Percentiles rank a stretch among this genome's conserved stretches.
phyloP scores from a whole-genome alignment of 2,797 vertebrate genomes.

The Tokudaia tokunoshimensis region DNA sequence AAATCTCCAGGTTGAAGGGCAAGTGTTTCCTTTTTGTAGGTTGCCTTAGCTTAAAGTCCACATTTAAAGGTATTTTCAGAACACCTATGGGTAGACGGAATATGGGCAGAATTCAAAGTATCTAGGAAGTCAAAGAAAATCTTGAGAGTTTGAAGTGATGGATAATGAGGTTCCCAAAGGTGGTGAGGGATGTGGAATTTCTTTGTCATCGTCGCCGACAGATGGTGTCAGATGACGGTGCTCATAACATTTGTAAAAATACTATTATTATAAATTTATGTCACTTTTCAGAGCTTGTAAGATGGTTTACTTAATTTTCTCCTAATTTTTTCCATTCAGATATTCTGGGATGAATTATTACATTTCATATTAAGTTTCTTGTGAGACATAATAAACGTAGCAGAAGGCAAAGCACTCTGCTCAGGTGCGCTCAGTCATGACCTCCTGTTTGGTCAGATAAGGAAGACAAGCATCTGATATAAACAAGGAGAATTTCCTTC shows the following conservation, averaged over 20 bases:
- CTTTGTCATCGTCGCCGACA: not conserved
- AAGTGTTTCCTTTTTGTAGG: not conserved
- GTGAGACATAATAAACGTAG: not conserved
- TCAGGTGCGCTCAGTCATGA: not conserved
- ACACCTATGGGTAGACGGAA: not conserved
- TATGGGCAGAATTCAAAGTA: slow-evolving; percentile 23
- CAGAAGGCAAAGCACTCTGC: not conserved
- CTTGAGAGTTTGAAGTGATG: not conserved
- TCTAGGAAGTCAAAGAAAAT: not conserved
- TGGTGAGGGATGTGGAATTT: not conserved
- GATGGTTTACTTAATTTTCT: slow-evolving; percentile 31
- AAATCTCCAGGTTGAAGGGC: not conserved
- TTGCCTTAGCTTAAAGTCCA: not conserved
- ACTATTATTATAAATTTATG: not conserved
- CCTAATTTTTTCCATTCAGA: not conserved
- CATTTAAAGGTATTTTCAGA: not conserved
- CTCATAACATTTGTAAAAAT: not conserved
- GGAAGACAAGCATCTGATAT: not conserved
- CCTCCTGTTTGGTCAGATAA: not conserved
- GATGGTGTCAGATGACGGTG: not conserved
- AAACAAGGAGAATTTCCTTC: not conserved
- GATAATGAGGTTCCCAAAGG: not conserved
- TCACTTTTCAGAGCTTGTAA: slow-evolving; percentile 28
- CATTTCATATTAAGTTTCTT: not conserved
- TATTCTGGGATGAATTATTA: slow-evolving; percentile 1